A percentile compares a stretch with the other conserved stretches of the same genome.
Conservation (phyloP, 2,888 invertebrate species). For the Phorcus lineatus region DNA sequence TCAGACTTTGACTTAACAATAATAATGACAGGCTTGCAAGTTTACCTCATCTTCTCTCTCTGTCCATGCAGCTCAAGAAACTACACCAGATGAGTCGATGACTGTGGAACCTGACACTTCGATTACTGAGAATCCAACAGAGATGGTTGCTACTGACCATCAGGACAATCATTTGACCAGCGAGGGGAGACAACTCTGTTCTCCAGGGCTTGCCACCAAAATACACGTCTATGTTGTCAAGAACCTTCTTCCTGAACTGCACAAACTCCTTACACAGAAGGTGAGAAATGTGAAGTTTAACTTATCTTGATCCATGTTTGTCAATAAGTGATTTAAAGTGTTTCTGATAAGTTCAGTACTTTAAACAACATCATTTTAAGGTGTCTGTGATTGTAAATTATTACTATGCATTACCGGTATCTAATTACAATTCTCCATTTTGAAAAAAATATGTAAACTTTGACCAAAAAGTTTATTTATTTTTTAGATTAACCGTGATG, state of each 20-base stretch:
- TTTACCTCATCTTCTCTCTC: too few relatives aligned
- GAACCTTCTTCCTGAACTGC: conserved; percentile 87
- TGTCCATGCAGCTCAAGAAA: too few relatives aligned
- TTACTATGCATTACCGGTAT: background rate
- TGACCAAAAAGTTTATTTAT: background rate
- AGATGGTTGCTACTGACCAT: conserved; percentile 30
- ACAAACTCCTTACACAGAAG: conserved; percentile 81
- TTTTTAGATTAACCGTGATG: conserved; percentile 67
- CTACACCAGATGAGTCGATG: too few relatives aligned
- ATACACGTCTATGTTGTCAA: conserved; percentile 84
- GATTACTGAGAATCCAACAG: conserved; percentile 28
- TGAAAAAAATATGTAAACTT: background rate
- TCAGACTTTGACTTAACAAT: too few relatives aligned
- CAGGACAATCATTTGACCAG: conserved; percentile 29
- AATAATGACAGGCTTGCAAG: too few relatives aligned
- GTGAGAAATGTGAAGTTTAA: conserved; percentile 51
- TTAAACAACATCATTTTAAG: too few relatives aligned
- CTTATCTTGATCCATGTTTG: background rate
- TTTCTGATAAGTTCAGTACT: too few relatives aligned
- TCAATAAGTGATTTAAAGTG: background rate
- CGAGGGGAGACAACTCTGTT: conserved; percentile 50
- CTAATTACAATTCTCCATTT: background rate
- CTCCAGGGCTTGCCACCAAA: conserved; percentile 80
- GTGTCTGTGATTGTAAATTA: too few relatives aligned
- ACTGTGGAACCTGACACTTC: background rate